A percentile compares a stretch with the other conserved stretches of the same genome.
Conservation (phyloP, 1,140 invertebrate species). For the Calephelis virginiensis region DNA sequence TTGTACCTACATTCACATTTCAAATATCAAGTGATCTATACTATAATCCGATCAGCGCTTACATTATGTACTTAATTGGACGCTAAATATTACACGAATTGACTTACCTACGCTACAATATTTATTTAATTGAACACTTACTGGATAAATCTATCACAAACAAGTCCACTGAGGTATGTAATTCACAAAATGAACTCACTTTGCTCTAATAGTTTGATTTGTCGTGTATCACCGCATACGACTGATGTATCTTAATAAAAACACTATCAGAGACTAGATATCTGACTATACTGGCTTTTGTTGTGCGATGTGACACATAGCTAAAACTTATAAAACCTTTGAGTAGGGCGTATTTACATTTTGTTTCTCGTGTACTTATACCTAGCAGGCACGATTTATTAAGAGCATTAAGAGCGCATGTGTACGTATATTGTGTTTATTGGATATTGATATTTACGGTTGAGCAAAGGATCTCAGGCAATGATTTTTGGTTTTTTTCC, state of each 20-base stretch:
- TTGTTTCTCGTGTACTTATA: slow-evolving; percentile 26
- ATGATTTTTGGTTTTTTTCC: slow-evolving; percentile 16
- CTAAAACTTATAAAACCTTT: slow-evolving; percentile 29
- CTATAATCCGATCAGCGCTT: slow-evolving; percentile 24
- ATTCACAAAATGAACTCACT: slow-evolving; percentile 62
- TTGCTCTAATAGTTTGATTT: slow-evolving; percentile 29
- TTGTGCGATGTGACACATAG: slow-evolving; percentile 39
- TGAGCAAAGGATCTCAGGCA: slow-evolving; percentile 11
- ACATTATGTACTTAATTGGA: slow-evolving; percentile 49
- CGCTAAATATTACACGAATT: slow-evolving; percentile 69
- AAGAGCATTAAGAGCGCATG: slow-evolving; percentile 10
- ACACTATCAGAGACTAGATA: slow-evolving; percentile 66
- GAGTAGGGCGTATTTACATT: slow-evolving; percentile 37
- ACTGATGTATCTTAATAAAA: slow-evolving; percentile 49
- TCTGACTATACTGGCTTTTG: slow-evolving; percentile 66
- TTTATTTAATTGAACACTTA: slow-evolving; percentile 75
- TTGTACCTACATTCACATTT: neutral
- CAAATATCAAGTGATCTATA: neutral
- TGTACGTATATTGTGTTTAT: slow-evolving; percentile 22
- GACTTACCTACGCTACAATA: slow-evolving; percentile 57
- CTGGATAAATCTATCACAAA: slow-evolving; percentile 75
- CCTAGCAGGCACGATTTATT: slow-evolving; percentile 37
- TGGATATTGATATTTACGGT: neutral
- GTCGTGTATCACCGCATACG: slow-evolving; percentile 36
- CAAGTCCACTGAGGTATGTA: slow-evolving; percentile 67